Conservation (phyloP, 1,140 invertebrate genomes). For the Cyclargus thomasi region DNA sequence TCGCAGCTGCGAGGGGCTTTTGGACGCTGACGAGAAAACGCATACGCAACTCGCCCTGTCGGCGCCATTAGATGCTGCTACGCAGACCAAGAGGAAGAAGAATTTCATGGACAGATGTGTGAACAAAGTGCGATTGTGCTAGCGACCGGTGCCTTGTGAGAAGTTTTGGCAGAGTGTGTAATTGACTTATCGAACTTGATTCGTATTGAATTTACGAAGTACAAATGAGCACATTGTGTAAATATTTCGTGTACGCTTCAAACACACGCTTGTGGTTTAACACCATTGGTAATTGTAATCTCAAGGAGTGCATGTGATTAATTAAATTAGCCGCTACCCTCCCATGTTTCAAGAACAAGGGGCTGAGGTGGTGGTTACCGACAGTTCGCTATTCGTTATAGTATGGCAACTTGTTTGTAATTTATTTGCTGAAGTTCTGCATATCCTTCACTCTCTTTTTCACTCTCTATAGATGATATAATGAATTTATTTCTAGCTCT, state of each 20-base stretch:
- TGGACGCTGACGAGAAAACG: conserved; percentile 58
- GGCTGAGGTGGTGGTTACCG: conserved; percentile 38
- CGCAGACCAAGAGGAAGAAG: conserved; percentile 77
- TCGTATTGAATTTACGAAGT: conserved; percentile 69
- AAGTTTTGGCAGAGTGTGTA: conserved; percentile 56
- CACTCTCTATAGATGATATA: conserved; percentile 67
- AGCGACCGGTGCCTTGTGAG: conserved; percentile 35
- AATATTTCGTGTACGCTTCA: conserved; percentile 65
- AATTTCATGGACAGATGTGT: conserved; percentile 88
- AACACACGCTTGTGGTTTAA: conserved; percentile 45
- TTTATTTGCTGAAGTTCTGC: conserved; percentile 43
- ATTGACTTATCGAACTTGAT: conserved; percentile 56
- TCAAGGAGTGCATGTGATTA: conserved; percentile 61
- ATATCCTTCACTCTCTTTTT: conserved; percentile 57
- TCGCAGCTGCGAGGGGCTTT: conserved; percentile 65
- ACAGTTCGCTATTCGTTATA: conserved; percentile 71
- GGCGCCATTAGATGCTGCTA: conserved; percentile 58
- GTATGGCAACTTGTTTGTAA: conserved; percentile 66
- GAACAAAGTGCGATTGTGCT: conserved; percentile 84
- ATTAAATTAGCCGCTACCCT: conserved; percentile 49
- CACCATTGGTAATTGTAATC: conserved; percentile 60
- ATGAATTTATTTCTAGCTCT: conserved; percentile 62
- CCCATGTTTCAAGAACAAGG: conserved; percentile 52
- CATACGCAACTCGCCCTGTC: conserved; percentile 59
- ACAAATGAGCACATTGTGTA: conserved; percentile 70